Evolutionary conservation across 2,888 invertebrate species (phyloP), one percentile per base, ranked within the genome.

Genomic region (Dromius quadrimaculatus): DNA sequence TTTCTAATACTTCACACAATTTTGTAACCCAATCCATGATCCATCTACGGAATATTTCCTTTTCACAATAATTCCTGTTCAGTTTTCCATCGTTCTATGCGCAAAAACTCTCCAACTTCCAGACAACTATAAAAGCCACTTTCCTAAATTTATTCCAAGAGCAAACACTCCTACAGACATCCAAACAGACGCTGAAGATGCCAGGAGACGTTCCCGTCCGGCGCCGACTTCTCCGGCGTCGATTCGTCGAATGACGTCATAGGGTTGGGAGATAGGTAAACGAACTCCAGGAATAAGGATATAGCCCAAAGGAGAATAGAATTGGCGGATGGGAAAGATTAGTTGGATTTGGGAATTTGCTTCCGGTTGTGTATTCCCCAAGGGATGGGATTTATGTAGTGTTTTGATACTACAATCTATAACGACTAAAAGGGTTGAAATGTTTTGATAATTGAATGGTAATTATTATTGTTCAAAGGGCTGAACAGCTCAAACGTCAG

Each of bases 161-260:
- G 19, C 22, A 47, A n/a, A n/a, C n/a, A n/a, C n/a, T n/a, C n/a
- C n/a, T n/a, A 11, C 47, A 47, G 23, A 47, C 47, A 47, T 23
- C 4, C 11, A 38, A 38, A 23, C 22, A 19, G 45, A n/a, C 19
- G 17, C 20, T 11, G 11, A 11, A 36, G n/a, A 36, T n/a, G 36
- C n/a, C 36, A 11, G 23, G 23, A 23, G 22, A 47, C 47, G 47
- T 47, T 13, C n/a, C n/a, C n/a, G 47, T 47, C 47, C 5, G 47
- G 47, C 47, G 47, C 47, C 23, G 38, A 15, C 15, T 15, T 20
- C 13, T 20, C 3, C 9, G 47, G 47, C 47, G 47, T 47, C 47
- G 13, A 23, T 47, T 47, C 47, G 47, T 47, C 47, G 47, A 23
- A 22, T 47, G 47, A 47, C 47, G 47, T 47, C 47, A 47, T 5